Percentiles rank a stretch among this genome's conserved stretches.
These are phyloP conservation scores for Haliclystus octoradiatus DNA, from an alignment of 30 jellyfish, hydroid and myxozoan genomes.

Conservation along the genomic window DNA sequence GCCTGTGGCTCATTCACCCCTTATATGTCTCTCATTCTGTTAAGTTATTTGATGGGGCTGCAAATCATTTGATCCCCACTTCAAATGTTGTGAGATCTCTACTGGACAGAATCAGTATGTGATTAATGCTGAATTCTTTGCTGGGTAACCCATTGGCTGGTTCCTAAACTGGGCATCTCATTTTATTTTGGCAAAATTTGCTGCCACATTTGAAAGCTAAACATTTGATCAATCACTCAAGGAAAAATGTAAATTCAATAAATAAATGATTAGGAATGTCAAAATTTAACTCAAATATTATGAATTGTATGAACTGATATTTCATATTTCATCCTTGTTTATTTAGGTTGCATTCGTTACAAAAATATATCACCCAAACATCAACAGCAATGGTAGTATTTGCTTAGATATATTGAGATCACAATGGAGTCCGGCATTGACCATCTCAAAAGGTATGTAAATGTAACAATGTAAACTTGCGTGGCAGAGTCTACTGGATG, in stretches of 20 bases:
- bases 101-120: no score
- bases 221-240: not conserved
- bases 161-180: not conserved
- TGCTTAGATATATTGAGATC: constrained; percentile 87
- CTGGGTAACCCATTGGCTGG: no score
- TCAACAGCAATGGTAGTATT: constrained; percentile 87
- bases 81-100: no score
- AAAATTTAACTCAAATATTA: no score
- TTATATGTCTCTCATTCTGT: no score
- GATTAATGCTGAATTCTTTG: no score
- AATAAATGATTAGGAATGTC: not conserved
- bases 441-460: constrained; percentile 85
- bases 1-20: no score
- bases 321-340: not conserved
- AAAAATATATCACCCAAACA: constrained; percentile 92
- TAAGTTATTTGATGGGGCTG: no score
- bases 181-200: not conserved
- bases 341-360: constrained; percentile 90
- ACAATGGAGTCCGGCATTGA: constrained; percentile 99
- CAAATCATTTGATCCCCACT: no score
- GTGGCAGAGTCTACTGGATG: not conserved
- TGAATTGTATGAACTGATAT: no score
- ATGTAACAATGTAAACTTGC: not conserved
- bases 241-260: not conserved
- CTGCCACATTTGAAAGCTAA: not conserved